A percentile compares a stretch with the other conserved stretches of the same genome.
Evolutionary conservation across 2,113 vertebrate species (phyloP).

Genomic region (Plestiodon gilberti): DNA sequence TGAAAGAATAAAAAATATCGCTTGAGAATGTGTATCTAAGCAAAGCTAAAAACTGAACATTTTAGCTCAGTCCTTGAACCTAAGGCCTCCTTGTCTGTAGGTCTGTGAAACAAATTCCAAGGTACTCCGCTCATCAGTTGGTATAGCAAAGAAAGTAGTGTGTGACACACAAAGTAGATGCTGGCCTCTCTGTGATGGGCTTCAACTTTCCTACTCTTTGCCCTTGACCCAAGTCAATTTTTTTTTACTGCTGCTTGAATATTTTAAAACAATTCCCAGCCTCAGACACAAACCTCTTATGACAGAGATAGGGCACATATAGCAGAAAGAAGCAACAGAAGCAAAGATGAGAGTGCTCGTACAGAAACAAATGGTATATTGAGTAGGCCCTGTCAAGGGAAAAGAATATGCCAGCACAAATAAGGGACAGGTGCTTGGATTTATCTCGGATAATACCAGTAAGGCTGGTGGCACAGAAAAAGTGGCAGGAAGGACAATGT

Average conservation of each 20-base stretch:
- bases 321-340: neutral
- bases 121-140: neutral
- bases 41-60: neutral
- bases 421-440: neutral
- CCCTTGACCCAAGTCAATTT: neutral
- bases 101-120: neutral
- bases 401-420: neutral
- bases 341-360: neutral
- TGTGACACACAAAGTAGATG: neutral
- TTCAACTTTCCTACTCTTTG: neutral
- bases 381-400: neutral
- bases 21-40: constrained; percentile 3
- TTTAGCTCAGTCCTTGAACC: neutral
- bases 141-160: neutral
- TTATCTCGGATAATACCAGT: neutral
- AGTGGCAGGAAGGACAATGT: too few relatives aligned
- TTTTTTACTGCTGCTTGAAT: neutral
- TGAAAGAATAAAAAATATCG: constrained; percentile 48
- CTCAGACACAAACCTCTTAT: neutral
- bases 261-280: neutral
- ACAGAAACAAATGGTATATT: neutral
- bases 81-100: too few relatives aligned
- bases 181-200: too few relatives aligned
- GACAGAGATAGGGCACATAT: neutral
- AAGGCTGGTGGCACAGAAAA: neutral